Base-by-base conservation (phyloP, 2,113 vertebrate species). In the Anolis carolinensis region DNA sequence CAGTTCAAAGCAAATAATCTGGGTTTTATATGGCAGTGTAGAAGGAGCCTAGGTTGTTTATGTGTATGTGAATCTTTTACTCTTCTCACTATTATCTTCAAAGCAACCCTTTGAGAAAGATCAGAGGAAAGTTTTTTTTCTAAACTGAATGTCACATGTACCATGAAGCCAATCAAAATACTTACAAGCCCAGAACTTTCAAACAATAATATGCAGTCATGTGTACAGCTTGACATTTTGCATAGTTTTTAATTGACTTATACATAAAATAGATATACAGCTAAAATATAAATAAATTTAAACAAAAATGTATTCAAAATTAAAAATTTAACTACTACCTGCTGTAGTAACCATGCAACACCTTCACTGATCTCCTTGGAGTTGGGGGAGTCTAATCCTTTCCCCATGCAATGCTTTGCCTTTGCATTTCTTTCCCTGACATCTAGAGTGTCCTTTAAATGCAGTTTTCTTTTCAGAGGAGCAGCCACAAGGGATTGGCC, bases 401-500 rank as follows among this genome's bases (percentile, higher is more conserved):
- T 84, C 39, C 68, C 82, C 48, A 63, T 65, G 55, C 74, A 44
- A 23, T 7, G 10, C 30, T 55, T 73, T 2, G 20, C 39, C 30
- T 32, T 59, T 79, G 34, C 20, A 50, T 84, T 36, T 65, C 52
- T 80, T 44, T 74, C 4, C 55, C 44, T 63, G 59, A 25, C 71
- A 83, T 80, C 52, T 67, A 79, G 52, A 65, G 72, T 86, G 68
- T 48, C 84, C 71, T 75, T 23, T 23, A 75, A 6, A 32, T 50
- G 21, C 9, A 36, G 39, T 67, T 32, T 63, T 44, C 75, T 67
- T 84, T 84, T 48, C 11, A 74, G 82, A 74, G 25, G 39, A 65
- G 48, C 5, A 20, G n/a, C 7, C 73, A 74, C 55, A 21, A 52
- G 55, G 55, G 21, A 79, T 30, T 72, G 36, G 14, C 34, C 67